Evolutionary conservation across 2,888 invertebrate species (phyloP), one percentile per base, ranked within the genome.

Genomic region (Xanthia icteritia): DNA sequence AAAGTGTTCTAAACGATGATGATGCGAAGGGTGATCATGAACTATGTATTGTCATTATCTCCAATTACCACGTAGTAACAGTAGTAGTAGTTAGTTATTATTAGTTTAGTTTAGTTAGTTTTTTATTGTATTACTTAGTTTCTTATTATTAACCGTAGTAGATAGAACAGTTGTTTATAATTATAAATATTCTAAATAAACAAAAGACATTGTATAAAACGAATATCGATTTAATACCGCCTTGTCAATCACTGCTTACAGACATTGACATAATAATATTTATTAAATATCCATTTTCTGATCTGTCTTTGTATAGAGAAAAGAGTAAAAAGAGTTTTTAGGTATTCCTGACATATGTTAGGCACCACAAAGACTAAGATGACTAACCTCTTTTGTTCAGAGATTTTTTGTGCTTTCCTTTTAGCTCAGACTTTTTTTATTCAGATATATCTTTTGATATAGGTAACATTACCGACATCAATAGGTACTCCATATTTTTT

Each of bases 361-460:
- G 27, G 27, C 51, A 23, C 9, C 61, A 67, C 61, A 79, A 66
- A 74, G 48, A 56, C 66, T 56, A 15, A 58, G n/a, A 67, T 54
- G 73, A 67, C 48, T 67, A 17, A 31, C 31, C 20, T 63, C 48
- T 56, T 79, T 80, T 80, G 48, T 67, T 51, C 31, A 15, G 23
- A 48, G 36, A 56, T 42, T 63, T 51, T 67, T 31, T 23, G 48
- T 65, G 15, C 31, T 31, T 31, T 13, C 48, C 36, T 63, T 56
- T 80, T 63, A 73, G 56, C 56, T 45, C 27, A 17, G 42, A 23
- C 23, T 73, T 60, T 56, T 72, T 64, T 42, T 65, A 36, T 51
- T 60, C 42, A 54, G 2, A 65, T 17, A 45, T 45, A 65, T 15
- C 42, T 58, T 73, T 73, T 73, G 15, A 79, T 42, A 5, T 65